Percentiles rank a stretch among this genome's conserved stretches.
Evolutionary conservation across 2,888 invertebrate genomes (phyloP).

Genomic region (Drosophila histrio): DNA sequence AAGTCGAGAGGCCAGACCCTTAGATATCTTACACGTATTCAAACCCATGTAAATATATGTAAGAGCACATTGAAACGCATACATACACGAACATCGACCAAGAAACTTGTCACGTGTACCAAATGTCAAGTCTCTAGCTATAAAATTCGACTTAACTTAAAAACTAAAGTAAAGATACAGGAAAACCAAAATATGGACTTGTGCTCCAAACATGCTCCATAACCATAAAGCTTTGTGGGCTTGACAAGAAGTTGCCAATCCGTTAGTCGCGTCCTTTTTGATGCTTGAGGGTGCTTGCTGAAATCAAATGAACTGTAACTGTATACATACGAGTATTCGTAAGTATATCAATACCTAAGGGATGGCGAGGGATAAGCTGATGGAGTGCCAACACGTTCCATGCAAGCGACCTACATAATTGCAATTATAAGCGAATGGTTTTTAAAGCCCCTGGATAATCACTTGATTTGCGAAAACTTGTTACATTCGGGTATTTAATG

Average conservation of each 20-base stretch:
- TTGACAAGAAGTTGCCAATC: neutral
- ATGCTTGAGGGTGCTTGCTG: neutral
- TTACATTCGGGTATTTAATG: slow-evolving; percentile 1
- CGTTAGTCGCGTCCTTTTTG: neutral
- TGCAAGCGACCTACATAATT: slow-evolving; percentile 22
- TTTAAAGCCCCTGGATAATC: slow-evolving; percentile 47
- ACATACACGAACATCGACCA: too few relatives aligned
- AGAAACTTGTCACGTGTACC: too few relatives aligned
- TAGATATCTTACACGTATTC: too few relatives aligned
- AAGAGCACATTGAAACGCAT: too few relatives aligned
- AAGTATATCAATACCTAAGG: slow-evolving; percentile 3
- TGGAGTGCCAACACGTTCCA: slow-evolving; percentile 30
- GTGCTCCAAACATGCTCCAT: neutral
- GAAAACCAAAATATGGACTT: too few relatives aligned
- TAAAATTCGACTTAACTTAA: neutral
- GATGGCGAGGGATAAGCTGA: slow-evolving; percentile 4
- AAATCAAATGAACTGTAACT: neutral
- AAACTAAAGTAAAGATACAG: neutral
- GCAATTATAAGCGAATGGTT: slow-evolving; percentile 53
- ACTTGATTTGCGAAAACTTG: slow-evolving; percentile 28
- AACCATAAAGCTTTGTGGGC: neutral
- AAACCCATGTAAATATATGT: too few relatives aligned
- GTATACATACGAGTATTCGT: too few relatives aligned
- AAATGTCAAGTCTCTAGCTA: too few relatives aligned
- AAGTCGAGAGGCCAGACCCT: too few relatives aligned